Percentiles rank a stretch among this genome's conserved stretches.
Conservation (phyloP, 2,797 vertebrate species). For the Microctenopoma lineatum region DNA sequence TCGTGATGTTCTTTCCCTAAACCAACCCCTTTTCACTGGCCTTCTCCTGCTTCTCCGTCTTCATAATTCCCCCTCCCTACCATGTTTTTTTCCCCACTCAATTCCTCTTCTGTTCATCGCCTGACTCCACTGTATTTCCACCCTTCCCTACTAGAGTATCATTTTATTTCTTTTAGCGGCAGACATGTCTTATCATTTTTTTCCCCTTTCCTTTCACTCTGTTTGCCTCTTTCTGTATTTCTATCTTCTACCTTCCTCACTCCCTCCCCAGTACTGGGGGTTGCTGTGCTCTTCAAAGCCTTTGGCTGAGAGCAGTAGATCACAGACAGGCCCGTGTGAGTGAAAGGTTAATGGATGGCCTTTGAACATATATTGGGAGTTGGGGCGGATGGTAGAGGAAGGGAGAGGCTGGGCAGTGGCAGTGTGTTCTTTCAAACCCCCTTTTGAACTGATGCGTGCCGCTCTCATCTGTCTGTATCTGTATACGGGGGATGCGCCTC, state of each 20-base stretch:
- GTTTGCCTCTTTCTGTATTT: constrained; percentile 37
- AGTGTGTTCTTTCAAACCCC: constrained; percentile 76
- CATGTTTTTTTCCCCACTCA: constrained; percentile 6
- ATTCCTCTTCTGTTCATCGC: constrained; percentile 1
- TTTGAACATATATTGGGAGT: constrained; percentile 85
- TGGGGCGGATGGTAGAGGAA: constrained; percentile 57
- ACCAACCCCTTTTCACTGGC: not conserved
- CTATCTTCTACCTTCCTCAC: constrained; percentile 37
- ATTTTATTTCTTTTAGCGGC: constrained; percentile 28
- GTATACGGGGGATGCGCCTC: constrained; percentile 45
- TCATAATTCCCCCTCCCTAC: constrained; percentile 2
- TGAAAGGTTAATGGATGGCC: constrained; percentile 87
- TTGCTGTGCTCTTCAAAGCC: constrained; percentile 82
- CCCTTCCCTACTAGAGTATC: constrained; percentile 1
- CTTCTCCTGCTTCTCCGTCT: constrained; percentile 5
- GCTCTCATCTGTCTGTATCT: constrained; percentile 58
- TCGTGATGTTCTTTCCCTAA: constrained; percentile 9
- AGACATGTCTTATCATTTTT: constrained; percentile 25
- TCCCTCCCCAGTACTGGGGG: constrained; percentile 34
- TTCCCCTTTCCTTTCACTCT: constrained; percentile 17
- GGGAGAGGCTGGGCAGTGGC: constrained; percentile 45
- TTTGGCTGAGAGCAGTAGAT: constrained; percentile 83
- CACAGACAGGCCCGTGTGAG: constrained; percentile 82
- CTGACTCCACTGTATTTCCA: constrained; percentile 12
- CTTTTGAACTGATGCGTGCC: constrained; percentile 75